A percentile compares a stretch with the other conserved stretches of the same genome.
Conservation (phyloP, 2,797 vertebrate genomes). For the Cephalopachus bancanus region DNA sequence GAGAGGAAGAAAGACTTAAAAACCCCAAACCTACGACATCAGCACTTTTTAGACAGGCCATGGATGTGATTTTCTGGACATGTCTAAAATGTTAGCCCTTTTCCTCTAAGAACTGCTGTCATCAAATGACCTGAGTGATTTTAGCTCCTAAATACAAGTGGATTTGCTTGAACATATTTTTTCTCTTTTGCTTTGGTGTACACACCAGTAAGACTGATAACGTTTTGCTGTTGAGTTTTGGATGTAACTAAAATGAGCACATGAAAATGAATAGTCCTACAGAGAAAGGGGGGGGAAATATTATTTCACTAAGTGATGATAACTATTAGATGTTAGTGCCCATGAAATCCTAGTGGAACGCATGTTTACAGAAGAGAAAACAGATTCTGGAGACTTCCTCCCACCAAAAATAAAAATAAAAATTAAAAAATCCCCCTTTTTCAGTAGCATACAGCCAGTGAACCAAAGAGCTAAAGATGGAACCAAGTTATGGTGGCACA, state of each 20-base stretch:
- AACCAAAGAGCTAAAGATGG: not conserved
- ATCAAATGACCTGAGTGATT: not conserved
- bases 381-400: not conserved
- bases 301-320: not conserved
- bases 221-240: not conserved
- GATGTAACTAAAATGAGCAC: slow-evolving; percentile 20
- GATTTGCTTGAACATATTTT: slow-evolving; percentile 10
- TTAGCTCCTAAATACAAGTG: not conserved
- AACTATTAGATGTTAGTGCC: not conserved
- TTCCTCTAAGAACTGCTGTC: not conserved
- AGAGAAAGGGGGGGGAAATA: slow-evolving; percentile 7
- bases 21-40: slow-evolving; percentile 2
- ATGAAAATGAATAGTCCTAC: not conserved
- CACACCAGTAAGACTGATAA: not conserved
- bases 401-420: not conserved
- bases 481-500: not conserved
- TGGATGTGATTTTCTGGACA: slow-evolving; percentile 79
- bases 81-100: not conserved
- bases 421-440: not conserved
- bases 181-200: slow-evolving; percentile 28
- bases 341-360: not conserved
- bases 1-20: not conserved
- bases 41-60: slow-evolving; percentile 75
- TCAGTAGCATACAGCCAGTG: not conserved
- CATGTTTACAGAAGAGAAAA: not conserved